Base-by-base conservation (phyloP, 2,888 invertebrate genomes). In the Drosophila antonietae region DNA sequence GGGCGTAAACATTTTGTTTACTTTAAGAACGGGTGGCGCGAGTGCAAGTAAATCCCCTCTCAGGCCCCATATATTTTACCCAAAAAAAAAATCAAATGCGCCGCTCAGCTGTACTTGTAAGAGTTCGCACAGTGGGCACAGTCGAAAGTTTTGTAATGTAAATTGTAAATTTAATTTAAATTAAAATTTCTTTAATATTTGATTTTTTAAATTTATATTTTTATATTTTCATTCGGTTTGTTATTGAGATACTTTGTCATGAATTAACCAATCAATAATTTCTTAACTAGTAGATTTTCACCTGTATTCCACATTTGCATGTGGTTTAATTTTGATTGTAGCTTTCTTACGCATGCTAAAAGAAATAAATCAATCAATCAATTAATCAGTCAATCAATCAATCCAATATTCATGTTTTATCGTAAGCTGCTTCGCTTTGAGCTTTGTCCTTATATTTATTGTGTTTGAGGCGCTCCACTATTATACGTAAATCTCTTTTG, bases 401-500 rank as follows among this genome's bases (percentile, higher is more conserved):
- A 28, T 44, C 2, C 43, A 43, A 39, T 15, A 37, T 15, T 28
- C 28, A 28, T 28, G 0, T 14, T 15, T 6, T 31, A n/a, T 10
- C 12, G 2, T 14, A 15, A 23, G 18, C 18, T 46, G 31, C 23
- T 55, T 60, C 39, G 43, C 4, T 28, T 35, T 46, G 28, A 18
- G 18, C n/a, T 46, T 57, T 56, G 57, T 8, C 23, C n/a, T 23
- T 23, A 46, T 23, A 46, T 15, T 41, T 49, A 52, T 37, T 43
- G 23, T 51, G 28, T 53, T 49, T 58, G 58, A 46, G 23, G 56
- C 47, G 88, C 78, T 83, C 83, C 77, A 83, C 85, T 90, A 23
- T 89, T 72, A 86, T 76, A 89, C 81, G 83, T 89, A 80, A 80
- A 83, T 88, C 64, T 80, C 74, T 90, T 83, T 83, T 91, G 78